phyloP scores from a whole-genome alignment of 1,140 invertebrate genomes.

The Medauroidea extradentata region DNA sequence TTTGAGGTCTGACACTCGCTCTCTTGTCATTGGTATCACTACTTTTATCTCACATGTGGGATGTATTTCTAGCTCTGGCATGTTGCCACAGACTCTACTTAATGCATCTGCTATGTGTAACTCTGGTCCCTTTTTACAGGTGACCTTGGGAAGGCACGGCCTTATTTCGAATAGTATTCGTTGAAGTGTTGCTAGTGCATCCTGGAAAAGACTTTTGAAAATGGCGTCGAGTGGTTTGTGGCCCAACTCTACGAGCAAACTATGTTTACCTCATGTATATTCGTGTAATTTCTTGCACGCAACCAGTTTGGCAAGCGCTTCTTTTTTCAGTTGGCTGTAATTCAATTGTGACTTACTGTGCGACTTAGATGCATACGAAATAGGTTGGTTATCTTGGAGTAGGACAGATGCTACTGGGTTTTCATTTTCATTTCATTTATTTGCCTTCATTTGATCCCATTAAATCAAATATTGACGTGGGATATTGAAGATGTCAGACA shows the following conservation, averaged over 20 bases:
- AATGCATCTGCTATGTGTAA: too few relatives aligned
- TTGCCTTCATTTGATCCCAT: too few relatives aligned
- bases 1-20: too few relatives aligned
- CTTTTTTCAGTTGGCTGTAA: constrained; percentile 35
- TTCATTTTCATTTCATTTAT: too few relatives aligned
- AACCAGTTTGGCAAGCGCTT: constrained; percentile 20
- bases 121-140: constrained; percentile 10
- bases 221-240: constrained; percentile 36
- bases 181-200: constrained; percentile 35
- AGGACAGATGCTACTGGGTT: constrained; percentile 34
- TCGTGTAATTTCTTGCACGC: constrained; percentile 12
- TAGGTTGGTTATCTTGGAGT: constrained; percentile 29
- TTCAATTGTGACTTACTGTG: constrained; percentile 3
- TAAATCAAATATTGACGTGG: too few relatives aligned
- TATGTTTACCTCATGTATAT: constrained; percentile 23
- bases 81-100: too few relatives aligned
- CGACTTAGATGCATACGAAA: constrained; percentile 32
- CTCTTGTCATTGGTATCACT: too few relatives aligned
- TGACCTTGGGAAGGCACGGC: neutral
- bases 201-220: constrained; percentile 31
- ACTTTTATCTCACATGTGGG: too few relatives aligned
- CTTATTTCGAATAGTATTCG: constrained; percentile 1
- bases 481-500: too few relatives aligned
- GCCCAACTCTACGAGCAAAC: constrained; percentile 35
- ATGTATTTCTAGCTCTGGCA: too few relatives aligned